Conservation (phyloP, 2,797 vertebrate genomes). For the Sebastes glaucus region DNA sequence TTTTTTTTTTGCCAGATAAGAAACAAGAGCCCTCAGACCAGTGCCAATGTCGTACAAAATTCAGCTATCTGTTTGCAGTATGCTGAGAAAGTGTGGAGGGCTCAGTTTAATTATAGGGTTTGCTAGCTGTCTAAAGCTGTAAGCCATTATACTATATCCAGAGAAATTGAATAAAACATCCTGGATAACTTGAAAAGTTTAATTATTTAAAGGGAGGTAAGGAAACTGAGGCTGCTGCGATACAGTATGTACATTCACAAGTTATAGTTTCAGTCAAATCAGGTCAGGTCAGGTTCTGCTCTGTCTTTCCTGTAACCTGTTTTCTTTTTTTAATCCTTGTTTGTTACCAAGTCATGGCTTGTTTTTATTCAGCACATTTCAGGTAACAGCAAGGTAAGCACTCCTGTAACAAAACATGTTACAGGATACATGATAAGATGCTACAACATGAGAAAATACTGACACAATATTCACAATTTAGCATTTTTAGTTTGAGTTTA, state of each 20-base stretch:
- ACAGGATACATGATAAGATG: background rate
- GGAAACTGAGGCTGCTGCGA: background rate
- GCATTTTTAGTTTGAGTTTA: background rate
- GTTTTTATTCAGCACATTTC: conserved; percentile 2
- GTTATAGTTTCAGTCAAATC: conserved; percentile 18
- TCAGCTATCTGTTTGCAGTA: conserved; percentile 45
- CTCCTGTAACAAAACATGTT: conserved; percentile 8
- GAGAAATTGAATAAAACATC: conserved; percentile 40
- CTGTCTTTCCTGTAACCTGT: background rate
- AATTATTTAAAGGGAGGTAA: conserved; percentile 33
- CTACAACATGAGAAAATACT: conserved; percentile 13
- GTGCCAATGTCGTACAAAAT: conserved; percentile 63
- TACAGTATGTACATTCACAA: conserved; percentile 3
- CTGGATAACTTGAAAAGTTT: conserved; percentile 17
- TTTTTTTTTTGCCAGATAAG: conserved; percentile 65
- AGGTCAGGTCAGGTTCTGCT: conserved; percentile 17
- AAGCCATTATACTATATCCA: conserved; percentile 24
- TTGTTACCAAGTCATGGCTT: background rate
- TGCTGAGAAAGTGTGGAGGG: conserved; percentile 37
- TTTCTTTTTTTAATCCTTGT: background rate
- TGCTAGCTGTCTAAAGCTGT: conserved; percentile 29
- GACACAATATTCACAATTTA: background rate
- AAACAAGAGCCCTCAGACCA: conserved; percentile 72
- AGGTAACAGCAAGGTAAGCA: background rate
- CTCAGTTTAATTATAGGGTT: conserved; percentile 56